A percentile compares a stretch with the other conserved stretches of the same genome.
Conservation (phyloP, 2,113 vertebrate species). For the Chinchilla lanigera region DNA sequence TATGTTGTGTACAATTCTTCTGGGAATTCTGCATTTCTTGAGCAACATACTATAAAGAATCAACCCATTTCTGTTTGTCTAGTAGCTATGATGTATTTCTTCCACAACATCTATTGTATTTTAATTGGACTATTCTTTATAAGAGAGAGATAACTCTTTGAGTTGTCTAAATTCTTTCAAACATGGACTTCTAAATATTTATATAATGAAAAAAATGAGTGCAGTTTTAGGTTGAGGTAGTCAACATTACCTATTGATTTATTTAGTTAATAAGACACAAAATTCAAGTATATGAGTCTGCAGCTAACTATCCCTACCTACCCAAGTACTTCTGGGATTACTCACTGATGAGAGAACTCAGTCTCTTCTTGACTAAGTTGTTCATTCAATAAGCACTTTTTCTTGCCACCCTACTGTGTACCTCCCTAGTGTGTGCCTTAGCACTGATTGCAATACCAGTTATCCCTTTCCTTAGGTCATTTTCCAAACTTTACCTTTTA, state of each 20-base stretch:
- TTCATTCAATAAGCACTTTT: conserved; percentile 6
- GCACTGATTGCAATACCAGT: neutral
- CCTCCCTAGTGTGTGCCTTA: neutral
- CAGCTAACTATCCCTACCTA: neutral
- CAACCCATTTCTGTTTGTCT: neutral
- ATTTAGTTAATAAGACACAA: conserved; percentile 48
- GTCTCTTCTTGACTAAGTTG: neutral
- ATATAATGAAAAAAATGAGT: conserved; percentile 3
- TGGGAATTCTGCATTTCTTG: neutral
- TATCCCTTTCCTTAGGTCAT: neutral
- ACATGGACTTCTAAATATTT: neutral
- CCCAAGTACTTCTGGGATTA: neutral
- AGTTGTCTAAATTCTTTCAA: neutral
- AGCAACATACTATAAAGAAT: conserved; percentile 34
- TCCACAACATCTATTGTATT: neutral
- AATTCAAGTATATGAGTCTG: conserved; percentile 42
- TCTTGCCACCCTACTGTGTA: neutral
- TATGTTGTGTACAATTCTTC: neutral
- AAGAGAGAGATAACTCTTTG: neutral
- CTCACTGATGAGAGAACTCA: neutral
- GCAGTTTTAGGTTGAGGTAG: conserved; percentile 44
- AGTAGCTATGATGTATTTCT: neutral
- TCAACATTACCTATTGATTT: conserved; percentile 18
- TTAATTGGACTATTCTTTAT: neutral
- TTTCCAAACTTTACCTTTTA: neutral